Evolutionary conservation across 2,113 vertebrate species (phyloP).

Genomic region (Propithecus coquereli): DNA sequence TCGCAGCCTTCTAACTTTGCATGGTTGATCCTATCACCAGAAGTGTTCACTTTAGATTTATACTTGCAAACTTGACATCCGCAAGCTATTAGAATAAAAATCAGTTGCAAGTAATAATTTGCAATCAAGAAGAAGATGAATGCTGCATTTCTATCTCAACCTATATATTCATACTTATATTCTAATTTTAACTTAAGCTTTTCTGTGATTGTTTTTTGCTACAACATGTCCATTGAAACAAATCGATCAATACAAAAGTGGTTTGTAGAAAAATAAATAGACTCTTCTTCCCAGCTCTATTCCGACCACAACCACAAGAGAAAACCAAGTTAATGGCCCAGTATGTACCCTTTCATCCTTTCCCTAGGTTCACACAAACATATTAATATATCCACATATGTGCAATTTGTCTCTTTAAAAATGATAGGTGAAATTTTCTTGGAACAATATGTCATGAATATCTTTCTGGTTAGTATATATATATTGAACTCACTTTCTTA

Average conservation of each 20-base stretch:
- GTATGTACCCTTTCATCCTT: neutral
- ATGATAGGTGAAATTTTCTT: neutral
- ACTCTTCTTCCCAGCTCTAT: neutral
- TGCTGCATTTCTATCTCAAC: neutral
- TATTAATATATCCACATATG: neutral
- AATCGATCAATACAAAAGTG: neutral
- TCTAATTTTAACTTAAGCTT: slow-evolving; percentile 16
- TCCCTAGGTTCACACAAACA: neutral
- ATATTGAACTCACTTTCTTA: neutral
- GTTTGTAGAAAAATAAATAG: neutral
- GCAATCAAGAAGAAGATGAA: neutral
- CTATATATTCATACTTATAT: neutral
- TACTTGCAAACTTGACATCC: neutral
- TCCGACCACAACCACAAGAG: neutral
- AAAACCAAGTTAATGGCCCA: neutral
- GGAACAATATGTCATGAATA: neutral
- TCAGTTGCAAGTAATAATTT: neutral
- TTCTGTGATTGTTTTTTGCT: neutral
- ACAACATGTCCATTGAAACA: neutral
- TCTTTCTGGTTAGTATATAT: neutral
- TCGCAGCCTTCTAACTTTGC: neutral
- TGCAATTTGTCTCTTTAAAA: neutral
- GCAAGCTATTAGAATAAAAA: neutral
- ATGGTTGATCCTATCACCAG: neutral
- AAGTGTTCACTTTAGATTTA: neutral